phyloP scores from a whole-genome alignment of 2,113 vertebrate genomes.

The Cyanoderma ruficeps region DNA sequence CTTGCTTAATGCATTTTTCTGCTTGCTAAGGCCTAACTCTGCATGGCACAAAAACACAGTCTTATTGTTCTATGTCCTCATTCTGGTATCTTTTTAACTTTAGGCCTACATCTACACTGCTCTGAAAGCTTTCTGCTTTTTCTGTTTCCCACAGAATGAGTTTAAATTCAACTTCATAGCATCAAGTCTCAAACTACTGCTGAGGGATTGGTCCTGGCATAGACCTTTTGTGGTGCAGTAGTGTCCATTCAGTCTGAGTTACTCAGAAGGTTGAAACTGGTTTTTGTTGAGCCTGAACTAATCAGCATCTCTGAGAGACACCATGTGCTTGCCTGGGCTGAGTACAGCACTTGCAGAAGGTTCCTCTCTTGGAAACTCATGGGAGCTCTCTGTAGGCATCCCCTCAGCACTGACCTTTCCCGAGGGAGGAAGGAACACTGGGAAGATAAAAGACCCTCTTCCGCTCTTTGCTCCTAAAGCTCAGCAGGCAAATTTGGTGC shows the following conservation, averaged over 20 bases:
- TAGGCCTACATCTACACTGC: neutral
- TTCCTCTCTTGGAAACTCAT: neutral
- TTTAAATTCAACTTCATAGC: neutral
- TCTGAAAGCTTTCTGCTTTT: neutral
- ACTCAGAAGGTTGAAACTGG: neutral
- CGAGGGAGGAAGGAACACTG: neutral
- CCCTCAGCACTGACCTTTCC: neutral
- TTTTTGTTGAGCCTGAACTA: neutral
- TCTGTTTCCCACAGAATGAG: neutral
- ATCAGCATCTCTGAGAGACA: neutral
- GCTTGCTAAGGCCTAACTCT: neutral
- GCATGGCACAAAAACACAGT: neutral
- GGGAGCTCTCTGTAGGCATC: neutral
- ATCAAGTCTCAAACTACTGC: neutral
- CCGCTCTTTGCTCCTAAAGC: neutral
- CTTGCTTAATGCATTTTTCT: neutral
- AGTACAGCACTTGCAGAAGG: neutral
- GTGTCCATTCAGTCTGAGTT: neutral
- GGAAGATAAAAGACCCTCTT: neutral
- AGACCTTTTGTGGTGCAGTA: neutral
- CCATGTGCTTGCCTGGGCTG: rapidly evolving
- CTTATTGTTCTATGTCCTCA: neutral
- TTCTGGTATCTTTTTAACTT: neutral
- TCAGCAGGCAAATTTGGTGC: neutral
- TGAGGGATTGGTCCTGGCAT: neutral